phyloP scores from a whole-genome alignment of 1,140 invertebrate genomes.

The Zaprionus gabonicus region DNA sequence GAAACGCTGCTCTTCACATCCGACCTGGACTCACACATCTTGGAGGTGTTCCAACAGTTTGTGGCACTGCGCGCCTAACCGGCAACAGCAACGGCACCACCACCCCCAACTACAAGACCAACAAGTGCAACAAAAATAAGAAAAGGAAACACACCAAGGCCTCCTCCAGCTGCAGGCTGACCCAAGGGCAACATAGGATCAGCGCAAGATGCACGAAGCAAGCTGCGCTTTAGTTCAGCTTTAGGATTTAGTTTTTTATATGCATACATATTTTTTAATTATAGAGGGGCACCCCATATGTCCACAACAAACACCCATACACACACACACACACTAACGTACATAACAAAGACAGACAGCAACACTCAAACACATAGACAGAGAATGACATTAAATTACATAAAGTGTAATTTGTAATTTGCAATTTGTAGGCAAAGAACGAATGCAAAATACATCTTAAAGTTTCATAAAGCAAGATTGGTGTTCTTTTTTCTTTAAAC shows the following conservation, averaged over 20 bases:
- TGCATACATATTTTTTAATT: slow-evolving; percentile 7
- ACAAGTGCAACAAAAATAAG: neutral
- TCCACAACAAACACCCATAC: slow-evolving; percentile 5
- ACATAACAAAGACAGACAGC: slow-evolving; percentile 5
- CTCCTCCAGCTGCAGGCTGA: neutral
- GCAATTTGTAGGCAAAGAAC: slow-evolving; percentile 26
- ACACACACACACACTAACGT: neutral
- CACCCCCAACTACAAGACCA: neutral
- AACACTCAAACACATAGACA: slow-evolving; percentile 6
- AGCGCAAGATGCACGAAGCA: neutral
- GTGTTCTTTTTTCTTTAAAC: neutral
- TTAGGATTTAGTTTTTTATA: slow-evolving; percentile 37
- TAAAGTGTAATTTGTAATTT: slow-evolving; percentile 18
- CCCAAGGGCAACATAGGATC: neutral
- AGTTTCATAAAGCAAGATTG: slow-evolving; percentile 7
- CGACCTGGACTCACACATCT: slow-evolving; percentile 97
- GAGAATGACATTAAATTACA: slow-evolving; percentile 21
- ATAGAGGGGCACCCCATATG: neutral
- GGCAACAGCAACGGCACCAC: neutral
- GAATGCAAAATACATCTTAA: slow-evolving; percentile 16
- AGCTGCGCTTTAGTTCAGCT: slow-evolving; percentile 27
- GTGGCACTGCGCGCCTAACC: slow-evolving; percentile 86
- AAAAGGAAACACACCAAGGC: neutral
- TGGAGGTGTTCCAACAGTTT: slow-evolving; percentile 99
- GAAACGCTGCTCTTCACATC: slow-evolving; percentile 98